A percentile compares a stretch with the other conserved stretches of the same genome.
Conservation (phyloP, 2,113 vertebrate genomes). For the Piaya cayana region DNA sequence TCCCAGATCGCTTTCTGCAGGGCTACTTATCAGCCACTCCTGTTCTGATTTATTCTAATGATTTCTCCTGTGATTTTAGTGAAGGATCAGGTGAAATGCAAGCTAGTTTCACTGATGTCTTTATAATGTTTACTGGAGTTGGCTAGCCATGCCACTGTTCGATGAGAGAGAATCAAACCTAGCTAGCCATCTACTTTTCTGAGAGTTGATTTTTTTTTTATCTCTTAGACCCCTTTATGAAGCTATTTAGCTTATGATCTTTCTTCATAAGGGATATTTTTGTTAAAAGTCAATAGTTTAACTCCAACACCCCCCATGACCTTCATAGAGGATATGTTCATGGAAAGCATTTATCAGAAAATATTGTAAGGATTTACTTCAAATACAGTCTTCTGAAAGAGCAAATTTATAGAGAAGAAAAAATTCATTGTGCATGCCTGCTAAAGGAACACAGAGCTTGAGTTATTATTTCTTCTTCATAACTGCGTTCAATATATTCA, state of each 20-base stretch:
- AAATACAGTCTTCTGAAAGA: background rate
- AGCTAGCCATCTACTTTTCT: background rate
- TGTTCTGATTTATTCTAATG: rapidly evolving
- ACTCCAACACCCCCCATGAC: background rate
- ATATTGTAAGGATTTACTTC: background rate
- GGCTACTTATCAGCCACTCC: background rate
- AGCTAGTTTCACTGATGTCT: background rate
- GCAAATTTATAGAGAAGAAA: background rate
- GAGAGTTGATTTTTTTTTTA: background rate
- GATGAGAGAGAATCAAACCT: background rate
- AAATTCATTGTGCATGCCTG: background rate
- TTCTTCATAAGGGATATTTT: background rate
- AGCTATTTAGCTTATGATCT: background rate
- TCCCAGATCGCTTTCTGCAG: background rate
- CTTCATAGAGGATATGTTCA: background rate
- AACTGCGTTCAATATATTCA: background rate
- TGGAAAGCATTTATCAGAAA: background rate
- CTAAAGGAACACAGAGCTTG: background rate
- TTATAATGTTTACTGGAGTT: background rate
- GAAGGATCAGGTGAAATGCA: background rate
- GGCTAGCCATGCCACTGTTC: background rate
- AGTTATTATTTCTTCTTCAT: constrained; percentile 10
- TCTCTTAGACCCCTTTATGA: background rate
- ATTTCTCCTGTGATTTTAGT: background rate
- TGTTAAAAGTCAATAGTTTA: background rate